Evolutionary conservation across 2,888 invertebrate genomes (phyloP).

Genomic region (Drosophila mimetica): DNA sequence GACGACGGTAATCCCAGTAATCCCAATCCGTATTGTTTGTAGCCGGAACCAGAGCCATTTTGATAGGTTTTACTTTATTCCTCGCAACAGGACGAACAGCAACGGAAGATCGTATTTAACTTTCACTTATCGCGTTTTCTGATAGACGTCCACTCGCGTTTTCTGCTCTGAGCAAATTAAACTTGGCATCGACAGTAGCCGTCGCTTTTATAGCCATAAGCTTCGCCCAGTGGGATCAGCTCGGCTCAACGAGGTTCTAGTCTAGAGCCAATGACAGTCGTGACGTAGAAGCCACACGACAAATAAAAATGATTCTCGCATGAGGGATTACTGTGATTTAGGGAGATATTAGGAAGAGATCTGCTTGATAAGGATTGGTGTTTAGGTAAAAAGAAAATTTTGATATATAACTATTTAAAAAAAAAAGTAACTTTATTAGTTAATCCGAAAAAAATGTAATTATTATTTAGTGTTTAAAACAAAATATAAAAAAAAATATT

Average conservation of each 20-base stretch:
- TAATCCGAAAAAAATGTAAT: too few species aligned
- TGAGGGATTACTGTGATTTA: not conserved
- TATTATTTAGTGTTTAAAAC: too few species aligned
- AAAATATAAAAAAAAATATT: too few species aligned
- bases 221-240: slow-evolving; percentile 27
- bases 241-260: slow-evolving; percentile 24
- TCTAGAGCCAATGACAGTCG: slow-evolving; percentile 59
- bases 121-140: slow-evolving; percentile 45
- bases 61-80: slow-evolving; percentile 21
- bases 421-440: too few species aligned
- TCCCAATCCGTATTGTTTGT: slow-evolving; percentile 80
- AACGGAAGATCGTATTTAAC: slow-evolving; percentile 42
- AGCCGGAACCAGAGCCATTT: slow-evolving; percentile 82
- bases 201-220: slow-evolving; percentile 79
- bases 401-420: too few species aligned
- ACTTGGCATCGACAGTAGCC: slow-evolving; percentile 70
- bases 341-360: not conserved
- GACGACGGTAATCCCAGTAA: slow-evolving; percentile 83
- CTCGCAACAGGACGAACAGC: slow-evolving; percentile 61
- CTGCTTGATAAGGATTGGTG: too few species aligned
- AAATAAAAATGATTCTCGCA: not conserved
- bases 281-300: slow-evolving; percentile 52
- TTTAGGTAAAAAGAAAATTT: too few species aligned
- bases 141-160: slow-evolving; percentile 77
- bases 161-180: slow-evolving; percentile 82